phyloP scores from a whole-genome alignment of 1,140 invertebrate species.

The Dryas iulia region DNA sequence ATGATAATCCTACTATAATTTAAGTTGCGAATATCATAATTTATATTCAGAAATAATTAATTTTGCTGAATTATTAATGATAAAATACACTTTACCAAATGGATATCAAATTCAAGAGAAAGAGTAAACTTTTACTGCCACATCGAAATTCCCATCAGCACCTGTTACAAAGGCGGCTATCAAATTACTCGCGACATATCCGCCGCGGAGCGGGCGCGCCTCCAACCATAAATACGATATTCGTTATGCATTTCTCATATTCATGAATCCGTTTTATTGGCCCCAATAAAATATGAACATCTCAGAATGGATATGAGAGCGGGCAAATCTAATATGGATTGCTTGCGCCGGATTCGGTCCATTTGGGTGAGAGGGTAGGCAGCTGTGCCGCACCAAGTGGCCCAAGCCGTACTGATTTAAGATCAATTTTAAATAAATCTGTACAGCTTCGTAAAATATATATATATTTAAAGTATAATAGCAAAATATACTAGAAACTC shows the following conservation, averaged over 20 bases:
- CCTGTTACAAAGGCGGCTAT: conserved; percentile 78
- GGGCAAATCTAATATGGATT: conserved; percentile 80
- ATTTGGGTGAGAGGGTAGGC: conserved; percentile 59
- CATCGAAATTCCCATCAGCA: conserved; percentile 72
- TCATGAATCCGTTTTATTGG: conserved; percentile 82
- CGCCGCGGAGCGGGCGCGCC: conserved; percentile 62
- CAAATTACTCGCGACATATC: conserved; percentile 77
- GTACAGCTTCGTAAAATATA: background rate
- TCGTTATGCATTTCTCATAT: conserved; percentile 81
- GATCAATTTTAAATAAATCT: background rate
- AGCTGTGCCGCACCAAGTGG: conserved; percentile 49
- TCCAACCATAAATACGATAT: conserved; percentile 78
- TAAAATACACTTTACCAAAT: conserved; percentile 35
- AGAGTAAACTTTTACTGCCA: conserved; percentile 52
- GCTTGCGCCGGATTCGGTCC: conserved; percentile 72
- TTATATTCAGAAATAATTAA: too few relatives aligned
- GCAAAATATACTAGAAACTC: background rate
- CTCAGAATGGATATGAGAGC: conserved; percentile 80
- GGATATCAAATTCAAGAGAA: conserved; percentile 27
- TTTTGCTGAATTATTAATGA: background rate
- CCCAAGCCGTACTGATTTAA: background rate
- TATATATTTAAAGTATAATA: too few relatives aligned
- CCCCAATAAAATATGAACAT: conserved; percentile 82
- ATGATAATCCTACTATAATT: too few relatives aligned
- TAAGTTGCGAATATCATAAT: too few relatives aligned